Percentiles rank a stretch among this genome's conserved stretches.
Conservation (phyloP, 2,888 invertebrate species). For the Epirrita christyi region DNA sequence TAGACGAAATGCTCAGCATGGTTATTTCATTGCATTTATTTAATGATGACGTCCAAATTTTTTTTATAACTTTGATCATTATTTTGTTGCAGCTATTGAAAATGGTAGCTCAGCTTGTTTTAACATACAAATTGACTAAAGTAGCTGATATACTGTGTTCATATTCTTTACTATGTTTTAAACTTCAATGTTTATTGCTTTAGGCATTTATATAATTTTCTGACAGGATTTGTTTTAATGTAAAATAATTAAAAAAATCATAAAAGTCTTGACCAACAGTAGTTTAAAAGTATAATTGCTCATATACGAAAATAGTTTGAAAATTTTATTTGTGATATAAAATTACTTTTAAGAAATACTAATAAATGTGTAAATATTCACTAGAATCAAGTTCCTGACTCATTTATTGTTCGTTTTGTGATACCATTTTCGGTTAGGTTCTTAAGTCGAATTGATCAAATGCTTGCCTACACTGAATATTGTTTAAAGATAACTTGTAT, state of each 20-base stretch:
- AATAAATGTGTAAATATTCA: slow-evolving; percentile 65
- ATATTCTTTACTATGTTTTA: slow-evolving; percentile 16
- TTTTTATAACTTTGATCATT: slow-evolving; percentile 19
- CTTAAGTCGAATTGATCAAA: slow-evolving; percentile 54
- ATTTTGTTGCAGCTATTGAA: background rate
- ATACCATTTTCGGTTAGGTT: slow-evolving; percentile 46
- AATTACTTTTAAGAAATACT: slow-evolving; percentile 44
- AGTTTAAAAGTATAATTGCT: slow-evolving; percentile 75
- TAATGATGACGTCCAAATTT: slow-evolving; percentile 50
- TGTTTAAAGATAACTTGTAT: slow-evolving; percentile 56
- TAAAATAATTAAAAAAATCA: slow-evolving; percentile 44
- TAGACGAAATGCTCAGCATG: slow-evolving; percentile 73
- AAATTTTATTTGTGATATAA: slow-evolving; percentile 78
- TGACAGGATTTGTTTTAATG: slow-evolving; percentile 25
- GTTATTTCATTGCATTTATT: slow-evolving; percentile 43
- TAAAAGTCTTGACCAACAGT: slow-evolving; percentile 76
- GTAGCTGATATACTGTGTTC: slow-evolving; percentile 6
- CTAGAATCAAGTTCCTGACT: slow-evolving; percentile 65
- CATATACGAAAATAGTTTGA: slow-evolving; percentile 73
- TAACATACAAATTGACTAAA: background rate
- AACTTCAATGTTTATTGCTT: slow-evolving; percentile 9
- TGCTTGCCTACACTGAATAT: slow-evolving; percentile 75
- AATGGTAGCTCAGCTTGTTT: background rate
- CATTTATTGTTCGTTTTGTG: slow-evolving; percentile 50
- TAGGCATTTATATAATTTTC: slow-evolving; percentile 8